Conservation (phyloP, 2,113 vertebrate species). For the Hippocampus guttulatus region DNA sequence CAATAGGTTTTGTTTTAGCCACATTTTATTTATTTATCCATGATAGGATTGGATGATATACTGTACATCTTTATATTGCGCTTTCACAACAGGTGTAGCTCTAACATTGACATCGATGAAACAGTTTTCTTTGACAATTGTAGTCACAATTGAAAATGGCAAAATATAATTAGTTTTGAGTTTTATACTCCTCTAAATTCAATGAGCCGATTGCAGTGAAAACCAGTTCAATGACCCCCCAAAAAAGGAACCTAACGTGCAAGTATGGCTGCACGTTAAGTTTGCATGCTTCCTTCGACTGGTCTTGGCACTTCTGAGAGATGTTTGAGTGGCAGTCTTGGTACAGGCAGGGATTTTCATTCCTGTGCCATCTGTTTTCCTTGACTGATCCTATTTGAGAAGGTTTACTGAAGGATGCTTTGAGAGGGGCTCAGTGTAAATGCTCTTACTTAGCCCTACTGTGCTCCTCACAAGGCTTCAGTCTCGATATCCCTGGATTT, state of each 20-base stretch:
- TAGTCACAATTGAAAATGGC: too few relatives aligned
- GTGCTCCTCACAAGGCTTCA: conserved; percentile 22
- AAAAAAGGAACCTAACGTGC: neutral
- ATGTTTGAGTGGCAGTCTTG: conserved; percentile 1
- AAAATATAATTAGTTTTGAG: too few relatives aligned
- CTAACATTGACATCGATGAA: too few relatives aligned
- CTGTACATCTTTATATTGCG: too few relatives aligned
- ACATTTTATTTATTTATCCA: too few relatives aligned
- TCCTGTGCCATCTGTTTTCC: conserved; percentile 59
- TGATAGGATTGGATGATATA: too few relatives aligned
- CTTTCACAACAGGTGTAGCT: too few relatives aligned
- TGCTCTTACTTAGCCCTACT: conserved; percentile 26
- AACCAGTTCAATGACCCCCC: too few relatives aligned
- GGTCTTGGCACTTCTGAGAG: neutral
- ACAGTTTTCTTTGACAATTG: too few relatives aligned
- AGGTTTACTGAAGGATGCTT: conserved; percentile 54
- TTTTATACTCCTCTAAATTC: too few relatives aligned
- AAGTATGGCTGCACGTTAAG: neutral
- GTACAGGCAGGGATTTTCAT: conserved; percentile 23
- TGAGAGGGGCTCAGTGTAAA: conserved; percentile 6
- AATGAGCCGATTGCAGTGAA: too few relatives aligned
- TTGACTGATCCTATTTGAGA: conserved; percentile 64
- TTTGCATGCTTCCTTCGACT: neutral
- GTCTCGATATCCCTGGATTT: neutral
- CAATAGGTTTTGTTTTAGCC: too few relatives aligned